These are phyloP conservation scores for Hafferia zeledoni DNA, from an alignment of 2,797 vertebrate genomes.

Conservation along the genomic window DNA sequence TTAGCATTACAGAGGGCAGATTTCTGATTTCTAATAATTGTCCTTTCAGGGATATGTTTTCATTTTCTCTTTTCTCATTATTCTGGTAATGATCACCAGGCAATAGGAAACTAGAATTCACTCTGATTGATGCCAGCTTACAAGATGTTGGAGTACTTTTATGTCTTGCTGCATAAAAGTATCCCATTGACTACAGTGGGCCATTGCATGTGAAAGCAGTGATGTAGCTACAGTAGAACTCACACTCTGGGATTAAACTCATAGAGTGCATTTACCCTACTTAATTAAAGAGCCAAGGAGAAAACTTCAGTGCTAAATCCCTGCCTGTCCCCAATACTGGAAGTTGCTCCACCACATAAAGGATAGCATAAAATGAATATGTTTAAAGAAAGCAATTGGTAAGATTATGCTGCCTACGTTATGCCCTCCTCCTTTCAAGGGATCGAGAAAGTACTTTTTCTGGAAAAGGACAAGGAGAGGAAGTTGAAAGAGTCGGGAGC, in stretches of 20 bases:
- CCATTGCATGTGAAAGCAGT: background rate
- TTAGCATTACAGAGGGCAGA: background rate
- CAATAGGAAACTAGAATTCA: background rate
- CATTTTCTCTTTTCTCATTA: background rate
- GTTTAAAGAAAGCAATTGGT: background rate
- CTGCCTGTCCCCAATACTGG: accelerated
- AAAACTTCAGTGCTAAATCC: background rate
- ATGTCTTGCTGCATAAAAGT: background rate
- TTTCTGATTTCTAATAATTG: slow-evolving; percentile 21
- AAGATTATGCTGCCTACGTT: background rate
- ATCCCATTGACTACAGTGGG: background rate
- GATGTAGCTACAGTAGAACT: background rate
- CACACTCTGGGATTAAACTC: background rate
- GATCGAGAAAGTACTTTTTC: background rate
- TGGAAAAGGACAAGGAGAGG: background rate
- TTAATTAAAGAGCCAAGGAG: background rate
- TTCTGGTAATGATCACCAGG: background rate
- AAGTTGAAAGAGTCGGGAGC: background rate
- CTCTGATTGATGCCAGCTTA: background rate
- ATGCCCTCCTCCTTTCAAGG: background rate
- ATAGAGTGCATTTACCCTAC: background rate
- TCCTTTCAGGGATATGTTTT: background rate
- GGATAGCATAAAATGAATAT: accelerated
- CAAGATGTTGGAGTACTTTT: background rate
- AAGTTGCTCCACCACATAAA: background rate